A percentile compares a stretch with the other conserved stretches of the same genome.
phyloP scores from a whole-genome alignment of 2,797 vertebrate genomes.

The Protosalanx chinensis region DNA sequence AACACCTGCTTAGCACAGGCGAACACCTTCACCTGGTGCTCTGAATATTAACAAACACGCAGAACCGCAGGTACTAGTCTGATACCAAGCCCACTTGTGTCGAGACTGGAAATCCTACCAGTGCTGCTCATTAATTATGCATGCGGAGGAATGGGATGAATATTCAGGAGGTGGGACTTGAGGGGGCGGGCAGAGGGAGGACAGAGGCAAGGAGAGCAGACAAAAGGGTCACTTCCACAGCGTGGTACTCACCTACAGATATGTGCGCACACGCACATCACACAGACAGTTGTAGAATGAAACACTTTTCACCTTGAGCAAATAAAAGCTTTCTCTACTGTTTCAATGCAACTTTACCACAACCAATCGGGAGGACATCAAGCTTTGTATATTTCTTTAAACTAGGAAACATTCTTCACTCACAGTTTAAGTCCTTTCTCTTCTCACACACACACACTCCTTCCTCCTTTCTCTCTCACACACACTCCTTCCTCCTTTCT shows the following conservation, averaged over 20 bases:
- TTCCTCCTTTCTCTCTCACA: no score
- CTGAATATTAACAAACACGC: slow-evolving; percentile 26
- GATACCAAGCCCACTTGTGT: slow-evolving; percentile 56
- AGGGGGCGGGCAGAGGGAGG: slow-evolving; percentile 31
- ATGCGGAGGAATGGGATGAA: slow-evolving; percentile 40
- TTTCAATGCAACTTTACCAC: no score
- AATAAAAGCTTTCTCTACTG: no score
- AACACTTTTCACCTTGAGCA: background rate
- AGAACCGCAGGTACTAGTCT: slow-evolving; percentile 36
- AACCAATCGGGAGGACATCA: no score
- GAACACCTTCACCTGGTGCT: background rate
- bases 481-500: no score
- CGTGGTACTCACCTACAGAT: background rate
- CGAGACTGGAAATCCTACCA: slow-evolving; percentile 32
- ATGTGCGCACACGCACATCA: background rate
- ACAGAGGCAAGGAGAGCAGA: slow-evolving; percentile 11
- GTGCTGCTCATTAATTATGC: slow-evolving; percentile 47
- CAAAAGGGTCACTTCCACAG: background rate
- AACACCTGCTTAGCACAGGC: slow-evolving; percentile 28
- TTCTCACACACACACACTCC: no score
- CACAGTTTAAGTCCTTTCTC: background rate
- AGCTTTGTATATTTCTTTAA: no score
- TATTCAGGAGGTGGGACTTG: slow-evolving; percentile 41
- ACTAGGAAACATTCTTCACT: background rate
- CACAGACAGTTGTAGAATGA: background rate